Evolutionary conservation across 2,113 vertebrate genomes (phyloP), one percentile per base, ranked within the genome.

Genomic region (Takifugu flavidus): DNA sequence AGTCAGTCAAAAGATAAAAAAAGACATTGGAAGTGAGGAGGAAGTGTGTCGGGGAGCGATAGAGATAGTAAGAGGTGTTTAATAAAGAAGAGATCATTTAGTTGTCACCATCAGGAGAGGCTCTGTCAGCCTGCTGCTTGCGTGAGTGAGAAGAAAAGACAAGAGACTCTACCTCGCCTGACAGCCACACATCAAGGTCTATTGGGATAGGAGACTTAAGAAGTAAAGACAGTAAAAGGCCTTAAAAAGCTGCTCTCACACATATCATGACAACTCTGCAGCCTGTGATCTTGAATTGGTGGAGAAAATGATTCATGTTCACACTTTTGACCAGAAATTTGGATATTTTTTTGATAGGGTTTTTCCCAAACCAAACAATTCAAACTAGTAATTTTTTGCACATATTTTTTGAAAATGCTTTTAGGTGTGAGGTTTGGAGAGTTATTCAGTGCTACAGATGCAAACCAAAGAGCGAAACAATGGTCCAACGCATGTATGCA

Each of bases 61-160:
- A 73, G 67, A 71, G 77, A 87, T 80, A 78, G 83, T 71, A 83
- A 77, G 80, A 87, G 87, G 88, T 83, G 88, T 91, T 92, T 92
- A 92, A 92, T 92, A 90, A 91, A 90, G 84, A 89, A 88, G 74
- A 85, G 88, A 90, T 91, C 85, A 90, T 90, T 89, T 88, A 79
- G 71, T 82, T 89, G 90, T 91, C 89, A 90, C 78, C 73, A 60
- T 74, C 75, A 86, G 83, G 75, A 84, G 85, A 79, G 71, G 71
- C 74, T 86, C 82, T 77, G 75, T 82, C 84, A 83, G 75, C 62
- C 75, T 60, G 75, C 78, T 62, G 77, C 62, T 82, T 79, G 69
- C 62, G 80, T 74, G 70, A 69, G 78, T 25, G 61, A 74, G 64
- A 57, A 59, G 62, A 76, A 62, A 44, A 67, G 67, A 83, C 75